Base-by-base conservation (phyloP, 2,888 invertebrate species). In the Dorcus parallelipipedus region DNA sequence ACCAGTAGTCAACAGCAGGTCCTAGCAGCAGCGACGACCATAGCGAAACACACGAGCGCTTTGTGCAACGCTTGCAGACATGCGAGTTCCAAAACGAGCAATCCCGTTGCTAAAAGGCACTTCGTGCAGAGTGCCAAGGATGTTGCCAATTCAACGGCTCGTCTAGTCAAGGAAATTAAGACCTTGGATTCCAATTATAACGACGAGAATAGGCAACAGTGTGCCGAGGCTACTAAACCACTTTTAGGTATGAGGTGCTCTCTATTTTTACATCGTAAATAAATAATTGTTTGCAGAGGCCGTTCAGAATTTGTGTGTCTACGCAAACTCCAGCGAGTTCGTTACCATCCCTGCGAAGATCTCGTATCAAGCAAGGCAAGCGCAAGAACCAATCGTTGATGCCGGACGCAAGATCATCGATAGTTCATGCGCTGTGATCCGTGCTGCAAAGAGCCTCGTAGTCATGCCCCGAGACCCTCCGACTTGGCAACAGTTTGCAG, bases 61-160 rank as follows among this genome's bases (percentile, higher is more conserved):
- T 82, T 99, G 52, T 98, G 98, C 79, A 97, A 96, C 75, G 92
- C 96, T 41, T 98, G 98, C 74, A 86, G 97, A 38, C 85, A 89
- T 53, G 97, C 98, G 0, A 96, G 96, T 38, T 91, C 92, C 63
- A 91, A 91, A 73, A 95, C 95, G 1, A 86, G 84, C 58, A 94
- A 94, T 78, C 93, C 96, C 0, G 91, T 91, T 3, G 95, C 95
- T 56, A 97, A 97, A 80, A 81, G 96, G 38, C 97, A 97, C 78
- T 97, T 99, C 78, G 97, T 99, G 54, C 95, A 97, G 75, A 92
- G 95, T 64, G 98, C 98, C 54, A 96, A 97, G 77, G 96, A 97
- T 72, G 95, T 99, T 2, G 98, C 98, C 51, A 94, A 94, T 78
- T 93, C 93, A 14, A 99, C 99, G 0, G 93, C 97, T 0, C 87